A percentile compares a stretch with the other conserved stretches of the same genome.
phyloP scores from a whole-genome alignment of 2,113 vertebrate species.

The Charina bottae region DNA sequence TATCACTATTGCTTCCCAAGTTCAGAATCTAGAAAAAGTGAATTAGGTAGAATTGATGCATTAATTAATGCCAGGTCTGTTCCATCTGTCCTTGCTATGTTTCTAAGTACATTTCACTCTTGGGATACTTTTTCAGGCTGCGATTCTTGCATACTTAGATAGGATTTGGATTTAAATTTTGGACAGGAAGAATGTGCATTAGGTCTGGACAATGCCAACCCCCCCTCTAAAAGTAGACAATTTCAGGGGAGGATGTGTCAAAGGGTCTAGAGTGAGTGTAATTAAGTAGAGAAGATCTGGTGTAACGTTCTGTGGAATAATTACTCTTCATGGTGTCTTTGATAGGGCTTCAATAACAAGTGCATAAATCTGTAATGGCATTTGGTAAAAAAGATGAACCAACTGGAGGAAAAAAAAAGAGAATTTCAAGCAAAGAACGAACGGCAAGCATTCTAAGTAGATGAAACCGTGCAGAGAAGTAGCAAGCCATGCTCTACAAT shows the following conservation, averaged over 20 bases:
- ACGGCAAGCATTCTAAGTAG: constrained; percentile 81
- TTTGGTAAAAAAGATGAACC: constrained; percentile 75
- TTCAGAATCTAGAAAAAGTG: constrained; percentile 6
- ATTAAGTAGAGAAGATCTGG: background rate
- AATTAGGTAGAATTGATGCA: background rate
- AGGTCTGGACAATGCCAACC: constrained; percentile 27
- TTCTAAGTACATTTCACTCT: background rate
- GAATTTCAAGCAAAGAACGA: constrained; percentile 75
- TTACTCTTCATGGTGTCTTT: constrained; percentile 7
- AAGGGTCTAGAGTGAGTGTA: background rate
- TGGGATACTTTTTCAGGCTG: background rate
- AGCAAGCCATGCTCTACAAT: constrained; percentile 92
- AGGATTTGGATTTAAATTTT: background rate
- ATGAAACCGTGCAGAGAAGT: constrained; percentile 90
- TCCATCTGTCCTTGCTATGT: background rate
- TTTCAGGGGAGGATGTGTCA: background rate
- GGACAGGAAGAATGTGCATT: constrained; percentile 14
- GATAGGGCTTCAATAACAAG: constrained; percentile 72
- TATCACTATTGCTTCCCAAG: background rate
- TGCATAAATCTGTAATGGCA: constrained; percentile 82
- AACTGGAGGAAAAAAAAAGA: constrained; percentile 67
- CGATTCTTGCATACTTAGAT: background rate
- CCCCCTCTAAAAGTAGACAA: background rate
- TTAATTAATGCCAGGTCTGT: constrained; percentile 4
- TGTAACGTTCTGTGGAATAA: constrained; percentile 1